Conservation (phyloP, 2,888 invertebrate genomes). For the Scelioninae gen. 1 region DNA sequence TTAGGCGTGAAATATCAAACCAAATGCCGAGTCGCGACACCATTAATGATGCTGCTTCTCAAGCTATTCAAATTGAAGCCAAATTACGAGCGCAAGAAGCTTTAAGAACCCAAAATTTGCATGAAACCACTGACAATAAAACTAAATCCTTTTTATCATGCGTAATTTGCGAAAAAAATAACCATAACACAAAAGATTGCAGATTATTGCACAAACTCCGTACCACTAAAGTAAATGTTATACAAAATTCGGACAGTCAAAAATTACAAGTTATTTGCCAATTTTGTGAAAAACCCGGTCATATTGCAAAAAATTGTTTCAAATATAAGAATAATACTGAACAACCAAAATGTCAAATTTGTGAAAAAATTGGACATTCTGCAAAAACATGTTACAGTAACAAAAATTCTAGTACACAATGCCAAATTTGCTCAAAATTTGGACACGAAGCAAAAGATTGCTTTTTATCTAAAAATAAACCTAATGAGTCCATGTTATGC, state of each 20-base stretch:
- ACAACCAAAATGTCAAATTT: slow-evolving; percentile 22
- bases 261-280: slow-evolving; percentile 25
- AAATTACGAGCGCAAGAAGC: not conserved
- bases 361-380: slow-evolving; percentile 16
- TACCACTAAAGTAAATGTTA: slow-evolving; percentile 1
- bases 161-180: not conserved
- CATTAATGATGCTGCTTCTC: not conserved
- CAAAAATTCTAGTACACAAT: not conserved
- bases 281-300: slow-evolving; percentile 11
- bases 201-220: not conserved
- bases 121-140: too few species aligned
- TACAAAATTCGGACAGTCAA: not conserved
- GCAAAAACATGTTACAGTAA: not conserved
- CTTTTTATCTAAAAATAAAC: not conserved
- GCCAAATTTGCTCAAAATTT: not conserved
- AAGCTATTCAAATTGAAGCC: not conserved
- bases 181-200: not conserved
- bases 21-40: not conserved
- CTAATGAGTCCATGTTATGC: not conserved
- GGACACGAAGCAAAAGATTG: slow-evolving; percentile 23
- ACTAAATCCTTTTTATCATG: not conserved
- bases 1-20: not conserved
- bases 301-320: slow-evolving; percentile 34
- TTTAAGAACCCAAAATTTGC: not conserved
- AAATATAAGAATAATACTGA: not conserved